Conservation (phyloP, 2,113 vertebrate species). For the Arothron firmamentum region DNA sequence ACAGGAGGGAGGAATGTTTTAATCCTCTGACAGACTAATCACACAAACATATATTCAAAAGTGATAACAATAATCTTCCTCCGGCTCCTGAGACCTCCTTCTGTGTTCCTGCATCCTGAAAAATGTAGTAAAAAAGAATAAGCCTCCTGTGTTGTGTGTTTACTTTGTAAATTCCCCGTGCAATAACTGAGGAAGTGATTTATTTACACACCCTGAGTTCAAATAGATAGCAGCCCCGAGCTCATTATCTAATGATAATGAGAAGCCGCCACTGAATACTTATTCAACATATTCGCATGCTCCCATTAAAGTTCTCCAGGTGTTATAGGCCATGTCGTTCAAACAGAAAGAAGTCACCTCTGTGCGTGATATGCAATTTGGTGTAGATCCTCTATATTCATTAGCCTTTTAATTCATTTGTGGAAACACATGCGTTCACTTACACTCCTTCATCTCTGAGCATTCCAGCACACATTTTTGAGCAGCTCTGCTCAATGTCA, state of each 20-base stretch:
- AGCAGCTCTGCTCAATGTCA: slow-evolving; percentile 3
- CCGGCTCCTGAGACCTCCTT: slow-evolving; percentile 8
- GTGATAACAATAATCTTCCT: too few species aligned
- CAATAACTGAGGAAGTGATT: slow-evolving; percentile 23
- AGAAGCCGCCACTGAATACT: slow-evolving; percentile 21
- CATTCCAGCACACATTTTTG: background rate
- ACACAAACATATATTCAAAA: too few species aligned
- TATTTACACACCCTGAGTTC: slow-evolving; percentile 50
- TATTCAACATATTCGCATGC: slow-evolving; percentile 24
- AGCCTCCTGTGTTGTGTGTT: slow-evolving; percentile 36
- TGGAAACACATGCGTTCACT: background rate
- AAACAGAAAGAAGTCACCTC: too few species aligned
- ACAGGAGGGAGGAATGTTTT: too few species aligned
- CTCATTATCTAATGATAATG: slow-evolving; percentile 44
- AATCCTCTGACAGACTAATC: too few species aligned
- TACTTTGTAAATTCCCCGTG: slow-evolving; percentile 45
- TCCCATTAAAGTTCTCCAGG: slow-evolving; percentile 12
- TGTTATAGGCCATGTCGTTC: background rate
- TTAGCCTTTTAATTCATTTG: background rate
- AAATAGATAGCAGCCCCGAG: slow-evolving; percentile 44
- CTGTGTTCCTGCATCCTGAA: slow-evolving; percentile 20
- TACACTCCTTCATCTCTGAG: too few species aligned
- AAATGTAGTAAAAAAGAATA: slow-evolving; percentile 14
- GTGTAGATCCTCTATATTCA: background rate
- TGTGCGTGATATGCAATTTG: too few species aligned